phyloP scores from a whole-genome alignment of 2,888 invertebrate genomes.

The Agrotis clavis region DNA sequence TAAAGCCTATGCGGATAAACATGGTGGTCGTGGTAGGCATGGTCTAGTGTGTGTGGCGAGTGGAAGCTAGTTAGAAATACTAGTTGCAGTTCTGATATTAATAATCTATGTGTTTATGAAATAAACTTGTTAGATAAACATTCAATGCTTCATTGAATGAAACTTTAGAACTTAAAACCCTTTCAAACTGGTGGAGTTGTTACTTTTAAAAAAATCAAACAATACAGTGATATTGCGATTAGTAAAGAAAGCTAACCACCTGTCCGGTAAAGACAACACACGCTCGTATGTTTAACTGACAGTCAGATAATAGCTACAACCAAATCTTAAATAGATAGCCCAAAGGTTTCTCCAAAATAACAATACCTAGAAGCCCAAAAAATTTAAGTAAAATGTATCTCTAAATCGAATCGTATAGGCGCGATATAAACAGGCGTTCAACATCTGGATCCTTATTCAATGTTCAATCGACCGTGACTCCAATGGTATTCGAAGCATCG shows the following conservation, averaged over 20 bases:
- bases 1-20: constrained; percentile 50
- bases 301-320: too few species aligned
- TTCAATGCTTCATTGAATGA: too few species aligned
- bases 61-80: constrained; percentile 5
- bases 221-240: too few species aligned
- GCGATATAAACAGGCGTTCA: constrained; percentile 69
- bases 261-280: too few species aligned
- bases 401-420: constrained; percentile 56
- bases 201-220: too few species aligned
- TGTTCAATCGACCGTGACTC: constrained; percentile 84
- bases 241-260: too few species aligned
- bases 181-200: too few species aligned
- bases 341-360: neutral
- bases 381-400: constrained; percentile 37
- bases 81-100: neutral
- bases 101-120: neutral
- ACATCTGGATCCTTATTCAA: constrained; percentile 77
- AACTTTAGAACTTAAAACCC: too few species aligned
- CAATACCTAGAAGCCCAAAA: constrained; percentile 11
- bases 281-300: too few species aligned
- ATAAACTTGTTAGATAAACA: neutral
- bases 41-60: neutral
- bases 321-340: neutral
- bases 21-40: constrained; percentile 8
- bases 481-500: constrained; percentile 78